phyloP scores from a whole-genome alignment of 2,113 vertebrate genomes.

The Numida meleagris region DNA sequence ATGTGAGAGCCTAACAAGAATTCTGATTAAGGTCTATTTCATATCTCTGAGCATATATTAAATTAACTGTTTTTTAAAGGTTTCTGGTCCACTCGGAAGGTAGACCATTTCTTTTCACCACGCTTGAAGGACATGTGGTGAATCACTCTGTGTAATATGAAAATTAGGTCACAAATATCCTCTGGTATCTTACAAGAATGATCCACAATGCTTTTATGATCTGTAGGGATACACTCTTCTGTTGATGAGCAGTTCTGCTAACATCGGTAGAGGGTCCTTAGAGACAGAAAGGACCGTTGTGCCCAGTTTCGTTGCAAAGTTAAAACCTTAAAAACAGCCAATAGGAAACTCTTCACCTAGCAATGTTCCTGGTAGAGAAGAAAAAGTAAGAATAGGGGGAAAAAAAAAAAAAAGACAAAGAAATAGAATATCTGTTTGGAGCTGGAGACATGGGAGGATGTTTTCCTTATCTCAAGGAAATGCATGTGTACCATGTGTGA shows the following conservation, averaged over 20 bases:
- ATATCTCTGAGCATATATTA: not conserved
- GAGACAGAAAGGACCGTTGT: not conserved
- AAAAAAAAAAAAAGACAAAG: not conserved
- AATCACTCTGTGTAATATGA: not conserved
- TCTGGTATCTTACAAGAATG: not conserved
- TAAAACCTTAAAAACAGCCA: not conserved
- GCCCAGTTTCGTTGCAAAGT: not conserved
- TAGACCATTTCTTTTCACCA: not conserved
- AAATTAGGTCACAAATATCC: not conserved
- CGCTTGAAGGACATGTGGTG: accelerated
- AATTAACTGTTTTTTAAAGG: not conserved
- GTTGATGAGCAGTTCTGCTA: not conserved
- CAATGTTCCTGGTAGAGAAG: not conserved
- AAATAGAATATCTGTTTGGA: not conserved
- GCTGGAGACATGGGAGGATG: not conserved
- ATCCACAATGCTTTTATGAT: not conserved
- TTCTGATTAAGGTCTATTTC: not conserved
- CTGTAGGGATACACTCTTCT: not conserved
- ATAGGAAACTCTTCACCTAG: not conserved
- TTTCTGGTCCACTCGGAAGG: not conserved
- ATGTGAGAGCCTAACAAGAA: not conserved
- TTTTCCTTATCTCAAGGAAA: not conserved
- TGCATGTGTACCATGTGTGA: not conserved
- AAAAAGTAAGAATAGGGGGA: not conserved
- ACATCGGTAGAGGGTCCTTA: not conserved